Evolutionary conservation across 1,140 invertebrate genomes (phyloP).

Genomic region (Lasaia peninsularis): DNA sequence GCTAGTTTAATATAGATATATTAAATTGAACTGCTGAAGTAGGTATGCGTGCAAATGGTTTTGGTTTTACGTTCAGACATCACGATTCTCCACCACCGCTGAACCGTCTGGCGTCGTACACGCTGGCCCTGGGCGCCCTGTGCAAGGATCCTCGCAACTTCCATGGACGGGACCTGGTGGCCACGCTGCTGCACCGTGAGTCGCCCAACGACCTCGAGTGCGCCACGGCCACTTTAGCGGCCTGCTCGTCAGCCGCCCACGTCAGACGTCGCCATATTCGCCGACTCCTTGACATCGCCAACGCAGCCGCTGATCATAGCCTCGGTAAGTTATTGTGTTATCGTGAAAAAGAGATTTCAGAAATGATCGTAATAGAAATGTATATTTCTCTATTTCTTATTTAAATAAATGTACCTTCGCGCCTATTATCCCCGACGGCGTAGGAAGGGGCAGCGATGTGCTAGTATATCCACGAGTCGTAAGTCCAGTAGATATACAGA

Average conservation of each 20-base stretch:
- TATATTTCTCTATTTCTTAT: no score
- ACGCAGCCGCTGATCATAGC: conserved; percentile 86
- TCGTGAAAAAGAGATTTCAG: no score
- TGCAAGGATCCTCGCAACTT: conserved; percentile 90
- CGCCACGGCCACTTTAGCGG: conserved; percentile 77
- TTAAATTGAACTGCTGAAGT: no score
- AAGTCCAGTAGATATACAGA: no score
- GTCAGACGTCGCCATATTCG: conserved; percentile 87
- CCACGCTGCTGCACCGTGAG: conserved; percentile 85
- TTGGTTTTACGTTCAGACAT: no score
- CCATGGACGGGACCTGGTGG: conserved; percentile 88
- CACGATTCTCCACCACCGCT: conserved; percentile 85
- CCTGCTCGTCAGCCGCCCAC: conserved; percentile 89
- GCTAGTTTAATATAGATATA: no score
- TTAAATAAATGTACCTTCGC: no score
- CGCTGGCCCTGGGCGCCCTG: conserved; percentile 85
- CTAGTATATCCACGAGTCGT: no score
- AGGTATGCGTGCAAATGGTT: no score
- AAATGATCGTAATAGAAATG: no score
- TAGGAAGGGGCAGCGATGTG: no score
- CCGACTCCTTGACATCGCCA: conserved; percentile 86
- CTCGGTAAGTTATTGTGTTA: conserved; percentile 73
- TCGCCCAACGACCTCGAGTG: conserved; percentile 84
- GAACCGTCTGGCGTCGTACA: conserved; percentile 84
- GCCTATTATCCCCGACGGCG: no score